phyloP scores from a whole-genome alignment of 1,140 invertebrate species.

The Drosophila gunungcola region DNA sequence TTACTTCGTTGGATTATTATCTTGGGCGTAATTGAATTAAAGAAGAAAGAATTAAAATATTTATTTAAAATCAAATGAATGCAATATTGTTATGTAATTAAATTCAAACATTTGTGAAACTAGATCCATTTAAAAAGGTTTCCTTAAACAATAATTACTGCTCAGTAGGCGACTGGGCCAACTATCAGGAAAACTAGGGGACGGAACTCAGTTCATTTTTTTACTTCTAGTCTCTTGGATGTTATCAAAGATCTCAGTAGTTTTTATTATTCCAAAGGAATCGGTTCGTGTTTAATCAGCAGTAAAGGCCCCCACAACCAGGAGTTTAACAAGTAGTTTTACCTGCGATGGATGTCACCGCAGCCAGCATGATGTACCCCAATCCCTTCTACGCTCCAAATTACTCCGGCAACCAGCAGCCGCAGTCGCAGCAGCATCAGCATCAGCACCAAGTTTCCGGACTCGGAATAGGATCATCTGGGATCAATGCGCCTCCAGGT shows the following conservation, averaged over 20 bases:
- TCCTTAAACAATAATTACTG: no score
- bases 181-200: neutral
- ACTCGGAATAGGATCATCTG: neutral
- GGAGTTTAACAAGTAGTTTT: slow-evolving; percentile 43
- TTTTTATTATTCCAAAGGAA: slow-evolving; percentile 64
- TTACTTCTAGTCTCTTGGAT: slow-evolving; percentile 5
- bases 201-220: slow-evolving; percentile 21
- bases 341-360: slow-evolving; percentile 48
- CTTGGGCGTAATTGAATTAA: neutral
- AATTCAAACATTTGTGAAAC: no score
- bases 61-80: no score
- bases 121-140: no score
- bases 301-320: slow-evolving; percentile 27
- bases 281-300: slow-evolving; percentile 62
- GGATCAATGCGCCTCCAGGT: neutral
- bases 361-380: slow-evolving; percentile 45
- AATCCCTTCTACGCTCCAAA: slow-evolving; percentile 57
- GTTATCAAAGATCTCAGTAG: slow-evolving; percentile 54
- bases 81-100: no score
- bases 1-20: neutral
- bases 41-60: no score
- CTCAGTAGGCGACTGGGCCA: slow-evolving; percentile 7
- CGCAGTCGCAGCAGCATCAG: slow-evolving; percentile 25
- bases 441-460: slow-evolving; percentile 1
- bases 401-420: slow-evolving; percentile 29